These are phyloP conservation scores for Callionymus lyra DNA, from an alignment of 2,113 vertebrate genomes.

Conservation along the genomic window DNA sequence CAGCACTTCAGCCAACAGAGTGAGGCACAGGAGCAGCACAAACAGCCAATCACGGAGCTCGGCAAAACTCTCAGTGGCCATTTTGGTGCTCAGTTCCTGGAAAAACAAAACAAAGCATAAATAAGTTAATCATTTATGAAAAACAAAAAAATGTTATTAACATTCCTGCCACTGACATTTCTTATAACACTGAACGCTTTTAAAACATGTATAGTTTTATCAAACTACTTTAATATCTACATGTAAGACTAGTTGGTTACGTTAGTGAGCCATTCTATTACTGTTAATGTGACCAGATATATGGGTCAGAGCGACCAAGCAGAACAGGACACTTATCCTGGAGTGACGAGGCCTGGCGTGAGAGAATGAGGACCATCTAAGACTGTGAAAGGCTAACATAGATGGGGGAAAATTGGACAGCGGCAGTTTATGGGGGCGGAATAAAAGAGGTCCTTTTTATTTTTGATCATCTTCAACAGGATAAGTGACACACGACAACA, in stretches of 20 bases:
- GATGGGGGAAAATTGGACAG: conserved; percentile 49
- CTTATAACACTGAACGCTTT: neutral
- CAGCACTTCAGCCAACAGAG: conserved; percentile 80
- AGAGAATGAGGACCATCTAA: conserved; percentile 14
- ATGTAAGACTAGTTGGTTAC: neutral
- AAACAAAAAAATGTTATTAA: conserved; percentile 19
- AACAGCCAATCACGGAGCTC: conserved; percentile 87
- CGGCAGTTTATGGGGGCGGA: conserved; percentile 36
- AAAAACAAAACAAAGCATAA: conserved; percentile 26
- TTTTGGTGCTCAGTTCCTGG: conserved; percentile 47
- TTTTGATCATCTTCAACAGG: conserved; percentile 39
- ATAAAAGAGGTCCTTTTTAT: conserved; percentile 12
- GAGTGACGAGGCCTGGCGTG: conserved; percentile 28
- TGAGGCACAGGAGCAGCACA: conserved; percentile 81
- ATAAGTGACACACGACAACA: conserved; percentile 50
- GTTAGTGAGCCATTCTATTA: conserved; percentile 24
- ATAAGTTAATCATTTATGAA: neutral
- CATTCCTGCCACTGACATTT: conserved; percentile 7
- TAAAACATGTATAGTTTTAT: too few species aligned
- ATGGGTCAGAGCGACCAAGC: conserved; percentile 52
- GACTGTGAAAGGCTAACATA: conserved; percentile 17
- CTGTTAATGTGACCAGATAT: conserved; percentile 13
- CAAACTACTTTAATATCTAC: too few species aligned
- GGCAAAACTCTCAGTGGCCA: conserved; percentile 73
- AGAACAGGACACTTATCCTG: conserved; percentile 45